These are phyloP conservation scores for Echiichthys vipera DNA, from an alignment of 2,797 vertebrate genomes.

Conservation along the genomic window DNA sequence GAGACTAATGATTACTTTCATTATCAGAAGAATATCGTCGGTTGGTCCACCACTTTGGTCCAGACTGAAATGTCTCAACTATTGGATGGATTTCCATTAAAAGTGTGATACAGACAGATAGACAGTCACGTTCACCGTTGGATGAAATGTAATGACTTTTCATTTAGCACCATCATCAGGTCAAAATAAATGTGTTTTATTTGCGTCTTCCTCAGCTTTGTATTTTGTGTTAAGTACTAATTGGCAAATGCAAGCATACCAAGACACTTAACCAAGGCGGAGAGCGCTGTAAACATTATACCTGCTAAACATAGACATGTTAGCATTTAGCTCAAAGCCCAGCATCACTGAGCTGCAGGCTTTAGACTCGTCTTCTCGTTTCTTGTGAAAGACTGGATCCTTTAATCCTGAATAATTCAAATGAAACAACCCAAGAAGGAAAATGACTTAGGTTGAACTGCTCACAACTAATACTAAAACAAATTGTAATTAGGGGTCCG, in stretches of 20 bases:
- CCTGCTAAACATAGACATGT: too few species aligned
- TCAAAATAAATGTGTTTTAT: not conserved
- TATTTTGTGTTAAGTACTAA: too few species aligned
- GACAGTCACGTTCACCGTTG: not conserved
- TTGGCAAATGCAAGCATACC: not conserved
- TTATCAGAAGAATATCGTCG: too few species aligned
- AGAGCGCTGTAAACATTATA: not conserved
- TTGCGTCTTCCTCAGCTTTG: not conserved
- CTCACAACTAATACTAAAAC: not conserved
- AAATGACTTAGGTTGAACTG: not conserved
- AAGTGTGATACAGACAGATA: not conserved
- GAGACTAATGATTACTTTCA: not conserved
- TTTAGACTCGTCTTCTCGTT: not conserved
- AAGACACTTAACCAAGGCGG: not conserved
- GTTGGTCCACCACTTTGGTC: not conserved
- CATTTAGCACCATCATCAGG: not conserved
- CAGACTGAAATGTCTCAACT: too few species aligned
- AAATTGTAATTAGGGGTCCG: not conserved
- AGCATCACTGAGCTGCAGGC: not conserved
- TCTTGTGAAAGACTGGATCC: conserved; percentile 8
- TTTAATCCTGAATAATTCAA: not conserved
- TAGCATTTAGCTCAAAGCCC: not conserved
- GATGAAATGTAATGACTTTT: not conserved
- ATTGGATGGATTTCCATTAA: not conserved
- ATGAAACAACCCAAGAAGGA: not conserved